Evolutionary conservation across 37 sponge, comb jelly and placozoan genomes (phyloP), one percentile per base, ranked within the genome.

Genomic region (Ephydatia muelleri): DNA sequence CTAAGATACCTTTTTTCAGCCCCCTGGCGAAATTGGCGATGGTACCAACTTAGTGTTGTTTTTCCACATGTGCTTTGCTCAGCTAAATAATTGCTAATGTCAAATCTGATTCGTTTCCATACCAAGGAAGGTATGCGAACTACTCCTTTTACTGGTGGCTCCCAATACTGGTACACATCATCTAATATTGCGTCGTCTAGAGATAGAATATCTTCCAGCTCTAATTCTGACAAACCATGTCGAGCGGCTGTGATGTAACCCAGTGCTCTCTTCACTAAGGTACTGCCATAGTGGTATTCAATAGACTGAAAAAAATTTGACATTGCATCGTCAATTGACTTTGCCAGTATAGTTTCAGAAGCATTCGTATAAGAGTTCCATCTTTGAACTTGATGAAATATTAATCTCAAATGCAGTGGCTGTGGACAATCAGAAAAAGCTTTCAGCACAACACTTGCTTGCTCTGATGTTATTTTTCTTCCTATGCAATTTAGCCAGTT

Each of bases 81-180:
- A 16, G 85, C 93, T 0, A 92, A 21, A 66, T 80, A 92, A 27
- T 89, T 86, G 22, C 43, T 39, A 48, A 92, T 68, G 0, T 30
- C 65, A 34, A 82, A 65, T 13, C 72, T 77, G 27, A 92, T 85
- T 27, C 93, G 43, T 23, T 81, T 87, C 89, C 89, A 92, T 0
- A 92, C 47, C 11, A 92, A 72, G 5, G 82, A 19, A 23, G 93
- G 93, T 22, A 92, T 27, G 5, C 93, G 81, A 68, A 89, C 48
- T 14, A 84, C 36, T 11, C 79, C 80, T 49, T 82, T 21, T 16
- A 73, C 33, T 9, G 86, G 86, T 25, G 93, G 93, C 37, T 84
- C 85, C 93, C 93, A 92, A 68, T 92, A 88, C 38, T 92, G 85
- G 29, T 92, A 92, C 2, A 92, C 93, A 82, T 85, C 90, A 70